Conservation (phyloP, 2,888 invertebrate species). For the Drosophila rubida region DNA sequence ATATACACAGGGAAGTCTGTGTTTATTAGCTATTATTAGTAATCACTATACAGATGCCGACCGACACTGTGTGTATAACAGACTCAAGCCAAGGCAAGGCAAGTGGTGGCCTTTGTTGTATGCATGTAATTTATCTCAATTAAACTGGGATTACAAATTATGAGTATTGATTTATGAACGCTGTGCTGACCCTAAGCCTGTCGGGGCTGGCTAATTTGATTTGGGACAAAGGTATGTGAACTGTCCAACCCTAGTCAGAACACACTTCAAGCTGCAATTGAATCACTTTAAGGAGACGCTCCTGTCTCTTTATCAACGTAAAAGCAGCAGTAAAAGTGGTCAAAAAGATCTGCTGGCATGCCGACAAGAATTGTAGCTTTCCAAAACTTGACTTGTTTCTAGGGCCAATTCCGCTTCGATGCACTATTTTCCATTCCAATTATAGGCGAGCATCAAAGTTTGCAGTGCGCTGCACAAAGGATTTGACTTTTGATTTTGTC, state of each 20-base stretch:
- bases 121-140: conserved; percentile 63
- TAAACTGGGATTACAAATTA: conserved; percentile 64
- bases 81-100: conserved; percentile 1
- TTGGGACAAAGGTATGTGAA: conserved; percentile 35
- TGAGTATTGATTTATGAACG: conserved; percentile 66
- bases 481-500: conserved; percentile 14
- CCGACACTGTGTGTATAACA: too few species aligned
- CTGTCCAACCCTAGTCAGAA: conserved; percentile 20
- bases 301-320: conserved; percentile 13
- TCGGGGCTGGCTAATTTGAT: conserved; percentile 36
- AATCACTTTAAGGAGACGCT: conserved; percentile 38
- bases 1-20: neutral
- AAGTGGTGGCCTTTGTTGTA: conserved; percentile 5
- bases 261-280: conserved; percentile 4
- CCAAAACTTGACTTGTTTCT: conserved; percentile 1
- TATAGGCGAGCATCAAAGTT: conserved; percentile 62
- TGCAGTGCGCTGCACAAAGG: conserved; percentile 36
- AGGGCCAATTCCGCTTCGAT: conserved; percentile 33
- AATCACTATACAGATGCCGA: conserved; percentile 14
- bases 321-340: conserved; percentile 39
- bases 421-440: conserved; percentile 66
- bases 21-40: conserved; percentile 32
- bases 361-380: conserved; percentile 2
- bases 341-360: conserved; percentile 30
- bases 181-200: neutral